Evolutionary conservation across 1,140 invertebrate genomes (phyloP).

Genomic region (Teleogryllus occipitalis): DNA sequence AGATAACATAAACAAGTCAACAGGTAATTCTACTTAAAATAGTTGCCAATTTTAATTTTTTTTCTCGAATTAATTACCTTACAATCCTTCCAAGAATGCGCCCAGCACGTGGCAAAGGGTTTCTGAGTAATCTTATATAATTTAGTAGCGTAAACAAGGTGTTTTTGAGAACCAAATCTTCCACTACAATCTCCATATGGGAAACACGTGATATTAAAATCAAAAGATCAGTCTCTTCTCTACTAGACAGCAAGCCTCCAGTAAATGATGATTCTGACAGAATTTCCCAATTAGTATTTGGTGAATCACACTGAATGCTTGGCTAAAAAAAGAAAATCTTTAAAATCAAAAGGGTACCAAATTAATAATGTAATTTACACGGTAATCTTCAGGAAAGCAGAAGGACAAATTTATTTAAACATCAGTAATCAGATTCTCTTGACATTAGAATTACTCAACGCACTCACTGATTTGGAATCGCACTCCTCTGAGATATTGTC

Average conservation of each 20-base stretch:
- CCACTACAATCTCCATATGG: not conserved
- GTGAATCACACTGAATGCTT: not conserved
- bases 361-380: too few species aligned
- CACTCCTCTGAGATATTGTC: not conserved
- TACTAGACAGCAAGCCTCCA: not conserved
- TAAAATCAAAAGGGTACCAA: too few species aligned
- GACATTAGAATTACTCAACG: too few species aligned
- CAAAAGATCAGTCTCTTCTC: not conserved
- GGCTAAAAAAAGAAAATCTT: not conserved
- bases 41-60: not conserved
- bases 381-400: too few species aligned
- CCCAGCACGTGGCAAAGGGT: slow-evolving; percentile 12
- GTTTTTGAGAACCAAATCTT: not conserved
- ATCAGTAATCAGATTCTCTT: too few species aligned
- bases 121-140: slow-evolving; percentile 2
- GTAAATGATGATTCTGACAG: not conserved
- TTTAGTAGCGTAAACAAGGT: slow-evolving; percentile 6
- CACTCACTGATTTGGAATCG: not conserved
- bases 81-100: not conserved
- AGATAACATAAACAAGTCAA: too few species aligned
- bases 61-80: not conserved
- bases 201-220: slow-evolving; percentile 11
- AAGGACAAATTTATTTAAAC: too few species aligned
- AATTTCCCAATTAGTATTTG: not conserved
- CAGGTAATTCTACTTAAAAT: not conserved